Evolutionary conservation across 2,113 vertebrate genomes (phyloP).

Genomic region (Penelope pileata): DNA sequence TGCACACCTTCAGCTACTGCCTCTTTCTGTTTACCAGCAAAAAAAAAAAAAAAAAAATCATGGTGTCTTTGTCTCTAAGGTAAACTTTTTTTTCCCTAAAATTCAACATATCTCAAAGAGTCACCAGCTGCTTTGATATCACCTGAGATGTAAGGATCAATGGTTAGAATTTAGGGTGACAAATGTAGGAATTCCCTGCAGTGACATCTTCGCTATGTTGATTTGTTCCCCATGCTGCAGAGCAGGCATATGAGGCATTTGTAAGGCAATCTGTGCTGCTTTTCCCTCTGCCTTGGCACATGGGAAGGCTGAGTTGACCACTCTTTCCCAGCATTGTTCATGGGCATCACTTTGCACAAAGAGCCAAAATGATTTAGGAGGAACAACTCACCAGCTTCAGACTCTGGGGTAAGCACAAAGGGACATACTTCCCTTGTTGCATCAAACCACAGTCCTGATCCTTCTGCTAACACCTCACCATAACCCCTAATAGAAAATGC

Average conservation of each 20-base stretch:
- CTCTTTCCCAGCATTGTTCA: background rate
- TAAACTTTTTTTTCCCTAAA: background rate
- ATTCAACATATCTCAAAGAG: background rate
- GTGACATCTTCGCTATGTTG: background rate
- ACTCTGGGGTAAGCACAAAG: background rate
- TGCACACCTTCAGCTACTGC: accelerated
- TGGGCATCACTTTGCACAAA: background rate
- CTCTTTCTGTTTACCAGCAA: background rate
- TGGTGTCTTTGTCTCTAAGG: background rate
- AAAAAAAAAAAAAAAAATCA: background rate
- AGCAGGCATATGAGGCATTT: background rate
- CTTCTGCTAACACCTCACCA: background rate
- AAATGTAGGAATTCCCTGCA: background rate
- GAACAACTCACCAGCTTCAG: background rate
- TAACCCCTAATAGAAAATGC: conserved; percentile 1
- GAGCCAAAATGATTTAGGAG: background rate
- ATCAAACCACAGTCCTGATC: background rate
- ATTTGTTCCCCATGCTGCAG: background rate
- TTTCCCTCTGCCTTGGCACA: background rate
- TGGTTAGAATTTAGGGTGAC: accelerated
- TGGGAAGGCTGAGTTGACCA: background rate
- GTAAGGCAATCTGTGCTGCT: background rate
- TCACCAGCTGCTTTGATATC: background rate
- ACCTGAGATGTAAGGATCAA: background rate
- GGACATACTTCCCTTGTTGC: background rate